phyloP scores from a whole-genome alignment of 1,140 invertebrate genomes.

The Papilio polyxenes region DNA sequence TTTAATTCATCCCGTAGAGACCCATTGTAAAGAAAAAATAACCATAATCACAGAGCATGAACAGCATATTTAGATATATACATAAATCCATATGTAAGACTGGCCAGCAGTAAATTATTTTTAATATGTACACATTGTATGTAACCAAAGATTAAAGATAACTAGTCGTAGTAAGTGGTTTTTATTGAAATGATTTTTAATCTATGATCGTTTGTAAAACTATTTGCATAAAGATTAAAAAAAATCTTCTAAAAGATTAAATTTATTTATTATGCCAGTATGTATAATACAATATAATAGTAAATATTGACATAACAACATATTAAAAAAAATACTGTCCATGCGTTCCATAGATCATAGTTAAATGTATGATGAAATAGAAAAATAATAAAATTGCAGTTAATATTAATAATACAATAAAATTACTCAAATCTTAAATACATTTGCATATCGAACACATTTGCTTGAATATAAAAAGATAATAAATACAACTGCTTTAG shows the following conservation, averaged over 20 bases:
- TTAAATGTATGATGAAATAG: constrained; percentile 30
- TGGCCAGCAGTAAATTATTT: constrained; percentile 40
- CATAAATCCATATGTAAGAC: constrained; percentile 42
- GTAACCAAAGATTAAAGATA: background rate
- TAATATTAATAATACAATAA: constrained; percentile 56
- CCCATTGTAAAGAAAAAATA: constrained; percentile 58
- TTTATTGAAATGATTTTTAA: background rate
- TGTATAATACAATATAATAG: background rate
- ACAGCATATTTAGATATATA: constrained; percentile 27
- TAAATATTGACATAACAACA: constrained; percentile 14
- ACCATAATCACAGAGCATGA: constrained; percentile 44
- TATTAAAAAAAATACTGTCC: constrained; percentile 38
- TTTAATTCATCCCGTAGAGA: constrained; percentile 67
- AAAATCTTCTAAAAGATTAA: background rate
- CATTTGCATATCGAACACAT: constrained; percentile 64
- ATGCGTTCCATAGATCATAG: constrained; percentile 11
- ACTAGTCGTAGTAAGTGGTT: background rate
- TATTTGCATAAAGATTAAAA: background rate
- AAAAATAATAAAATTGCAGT: constrained; percentile 55
- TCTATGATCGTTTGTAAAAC: background rate
- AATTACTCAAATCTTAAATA: constrained; percentile 49
- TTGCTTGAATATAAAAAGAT: constrained; percentile 58
- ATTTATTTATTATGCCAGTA: background rate
- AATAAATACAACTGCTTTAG: constrained; percentile 60
- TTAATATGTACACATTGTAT: constrained; percentile 32